These are phyloP conservation scores for Pao palembangensis DNA, from an alignment of 2,113 vertebrate species.

Conservation along the genomic window DNA sequence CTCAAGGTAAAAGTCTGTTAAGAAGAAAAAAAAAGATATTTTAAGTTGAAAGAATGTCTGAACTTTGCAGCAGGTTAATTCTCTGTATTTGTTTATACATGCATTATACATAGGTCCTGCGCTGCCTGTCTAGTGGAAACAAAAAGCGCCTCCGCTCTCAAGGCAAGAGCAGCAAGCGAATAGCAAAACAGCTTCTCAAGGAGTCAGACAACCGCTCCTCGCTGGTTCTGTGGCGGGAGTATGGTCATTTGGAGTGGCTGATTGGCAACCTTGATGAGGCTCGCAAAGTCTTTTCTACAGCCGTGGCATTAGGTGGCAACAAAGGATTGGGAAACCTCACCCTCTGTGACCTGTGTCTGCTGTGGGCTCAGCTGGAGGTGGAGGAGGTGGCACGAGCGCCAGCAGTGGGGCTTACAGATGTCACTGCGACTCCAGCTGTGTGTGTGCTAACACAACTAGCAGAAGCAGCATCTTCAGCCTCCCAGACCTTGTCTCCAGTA, in stretches of 20 bases:
- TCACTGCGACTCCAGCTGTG: slow-evolving; percentile 69
- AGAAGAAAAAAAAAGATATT: background rate
- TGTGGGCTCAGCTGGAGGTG: slow-evolving; percentile 87
- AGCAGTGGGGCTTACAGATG: slow-evolving; percentile 29
- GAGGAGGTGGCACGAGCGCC: slow-evolving; percentile 45
- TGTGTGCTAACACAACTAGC: slow-evolving; percentile 79
- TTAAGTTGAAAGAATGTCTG: background rate
- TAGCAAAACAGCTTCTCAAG: slow-evolving; percentile 89
- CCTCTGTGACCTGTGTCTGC: slow-evolving; percentile 82
- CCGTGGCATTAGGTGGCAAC: slow-evolving; percentile 68
- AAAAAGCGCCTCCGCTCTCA: slow-evolving; percentile 85
- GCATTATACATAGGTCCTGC: slow-evolving; percentile 73
- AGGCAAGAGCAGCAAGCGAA: slow-evolving; percentile 86
- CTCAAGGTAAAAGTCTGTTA: slow-evolving; percentile 78
- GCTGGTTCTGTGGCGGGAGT: slow-evolving; percentile 86
- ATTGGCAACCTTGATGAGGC: slow-evolving; percentile 87
- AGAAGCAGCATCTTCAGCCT: slow-evolving; percentile 71
- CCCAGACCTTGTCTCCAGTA: slow-evolving; percentile 65
- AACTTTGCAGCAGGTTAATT: background rate
- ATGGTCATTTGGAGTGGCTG: slow-evolving; percentile 91
- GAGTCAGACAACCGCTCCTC: slow-evolving; percentile 84
- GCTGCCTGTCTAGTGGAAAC: slow-evolving; percentile 75
- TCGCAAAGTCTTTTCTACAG: slow-evolving; percentile 87
- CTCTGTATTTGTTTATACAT: background rate
- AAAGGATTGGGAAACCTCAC: slow-evolving; percentile 67